Evolutionary conservation across 2,113 vertebrate species (phyloP).

Genomic region (Tachycineta bicolor): DNA sequence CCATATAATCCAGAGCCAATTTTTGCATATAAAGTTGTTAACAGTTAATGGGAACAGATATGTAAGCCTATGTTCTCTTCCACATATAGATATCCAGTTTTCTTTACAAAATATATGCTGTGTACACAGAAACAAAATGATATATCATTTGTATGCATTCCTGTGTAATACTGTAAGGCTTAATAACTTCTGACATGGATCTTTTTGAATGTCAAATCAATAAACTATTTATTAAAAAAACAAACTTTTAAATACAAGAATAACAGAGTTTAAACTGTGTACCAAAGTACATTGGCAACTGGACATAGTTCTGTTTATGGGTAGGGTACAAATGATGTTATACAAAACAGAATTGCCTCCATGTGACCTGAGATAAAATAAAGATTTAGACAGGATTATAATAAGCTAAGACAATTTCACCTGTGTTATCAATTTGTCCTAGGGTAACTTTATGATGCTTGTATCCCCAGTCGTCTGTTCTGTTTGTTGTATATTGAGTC

Average conservation of each 20-base stretch:
- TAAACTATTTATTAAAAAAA: background rate
- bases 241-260: background rate
- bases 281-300: background rate
- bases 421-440: background rate
- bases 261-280: background rate
- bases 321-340: background rate
- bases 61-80: background rate
- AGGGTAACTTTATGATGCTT: too few species aligned
- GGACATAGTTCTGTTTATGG: background rate
- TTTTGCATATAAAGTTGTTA: conserved; percentile 4
- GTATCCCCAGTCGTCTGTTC: too few species aligned
- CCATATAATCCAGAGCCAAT: background rate
- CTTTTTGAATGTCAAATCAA: background rate
- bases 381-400: background rate
- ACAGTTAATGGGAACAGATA: background rate
- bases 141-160: background rate
- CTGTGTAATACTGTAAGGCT: background rate
- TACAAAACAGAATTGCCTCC: background rate
- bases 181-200: background rate
- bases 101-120: background rate
- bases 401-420: background rate
- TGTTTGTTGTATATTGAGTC: too few species aligned
- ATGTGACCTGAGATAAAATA: background rate
- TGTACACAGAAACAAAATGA: background rate
- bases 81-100: background rate